phyloP scores from a whole-genome alignment of 2,113 vertebrate genomes.

The Lophochroa leadbeateri region DNA sequence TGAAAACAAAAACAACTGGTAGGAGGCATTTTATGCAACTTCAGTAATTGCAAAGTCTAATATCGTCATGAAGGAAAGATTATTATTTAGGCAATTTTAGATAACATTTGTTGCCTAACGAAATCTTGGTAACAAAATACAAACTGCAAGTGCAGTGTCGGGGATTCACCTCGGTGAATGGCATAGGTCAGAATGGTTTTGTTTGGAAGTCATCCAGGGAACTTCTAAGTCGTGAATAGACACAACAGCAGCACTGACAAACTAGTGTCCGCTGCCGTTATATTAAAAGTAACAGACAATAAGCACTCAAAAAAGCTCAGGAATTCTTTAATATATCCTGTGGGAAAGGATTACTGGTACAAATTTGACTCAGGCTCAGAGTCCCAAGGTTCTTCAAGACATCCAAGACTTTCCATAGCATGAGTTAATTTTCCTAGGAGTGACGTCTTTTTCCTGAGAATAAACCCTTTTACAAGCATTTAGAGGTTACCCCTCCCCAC shows the following conservation, averaged over 20 bases:
- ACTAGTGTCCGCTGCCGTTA: neutral
- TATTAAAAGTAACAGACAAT: neutral
- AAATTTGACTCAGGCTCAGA: neutral
- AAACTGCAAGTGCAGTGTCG: neutral
- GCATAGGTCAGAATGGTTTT: neutral
- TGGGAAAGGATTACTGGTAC: slow-evolving; percentile 6
- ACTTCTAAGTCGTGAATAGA: neutral
- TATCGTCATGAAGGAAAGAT: neutral
- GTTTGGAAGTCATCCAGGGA: neutral
- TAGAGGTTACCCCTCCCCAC: neutral
- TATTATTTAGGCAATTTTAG: neutral
- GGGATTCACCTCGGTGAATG: neutral
- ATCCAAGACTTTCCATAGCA: neutral
- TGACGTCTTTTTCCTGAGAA: neutral
- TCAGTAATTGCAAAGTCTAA: neutral
- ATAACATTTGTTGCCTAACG: neutral
- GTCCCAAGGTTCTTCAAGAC: neutral
- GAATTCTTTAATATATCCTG: neutral
- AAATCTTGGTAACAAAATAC: neutral
- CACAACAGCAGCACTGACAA: neutral
- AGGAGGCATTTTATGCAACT: neutral
- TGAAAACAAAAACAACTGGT: neutral
- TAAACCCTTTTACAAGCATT: slow-evolving; percentile 13
- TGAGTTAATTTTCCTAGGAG: slow-evolving; percentile 21
- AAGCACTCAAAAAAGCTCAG: neutral